Base-by-base conservation (phyloP, 2,113 vertebrate species). In the Baryphthengus martii region DNA sequence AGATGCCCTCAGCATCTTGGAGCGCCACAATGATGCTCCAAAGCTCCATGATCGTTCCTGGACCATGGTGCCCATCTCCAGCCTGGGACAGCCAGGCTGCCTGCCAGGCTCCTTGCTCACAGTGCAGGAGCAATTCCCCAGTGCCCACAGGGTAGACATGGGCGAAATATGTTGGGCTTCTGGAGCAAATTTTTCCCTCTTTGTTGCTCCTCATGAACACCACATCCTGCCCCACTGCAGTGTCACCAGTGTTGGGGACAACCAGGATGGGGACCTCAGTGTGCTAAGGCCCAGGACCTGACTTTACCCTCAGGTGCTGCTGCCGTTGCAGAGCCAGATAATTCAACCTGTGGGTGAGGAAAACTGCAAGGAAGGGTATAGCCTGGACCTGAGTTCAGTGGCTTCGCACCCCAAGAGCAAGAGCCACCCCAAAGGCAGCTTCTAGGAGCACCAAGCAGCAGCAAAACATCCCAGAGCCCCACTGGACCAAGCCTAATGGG, bases 131-230 rank as follows among this genome's bases (percentile, higher is more conserved):
- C 18, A 2, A 25, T 7, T 20, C 26, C 53, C 31, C 17, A 47
- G 17, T 5, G 28, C 17, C 70, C 7, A 0, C 0, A 4, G 15
- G 25, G 4, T 37, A 24, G 40, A 20, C 3, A 0, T 0, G 26
- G 23, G 13, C 6, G 52, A 53, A 52, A 37, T 10, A 5, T 13
- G 28, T 6, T 29, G 63, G 6, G 3, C 9, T 62, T 26, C 55
- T 23, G 37, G 50, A 44, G 40, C 35, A 49, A 40, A 21, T 15
- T 55, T 50, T 17, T 55, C 29, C 53, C 53, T 55, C 17, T 56
- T 56, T n/a, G 3, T 44, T 53, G 23, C 13, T 55, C 52, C 28
- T 47, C 40, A 0, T 0, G 5, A 25, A 37, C 21, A 7, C 4
- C 18, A 24, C 13, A 15, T 13, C 18, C 61, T 45, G 61, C 13